Evolutionary conservation across 2,888 invertebrate species (phyloP).

Genomic region (Liopterus haemorrhoidalis): DNA sequence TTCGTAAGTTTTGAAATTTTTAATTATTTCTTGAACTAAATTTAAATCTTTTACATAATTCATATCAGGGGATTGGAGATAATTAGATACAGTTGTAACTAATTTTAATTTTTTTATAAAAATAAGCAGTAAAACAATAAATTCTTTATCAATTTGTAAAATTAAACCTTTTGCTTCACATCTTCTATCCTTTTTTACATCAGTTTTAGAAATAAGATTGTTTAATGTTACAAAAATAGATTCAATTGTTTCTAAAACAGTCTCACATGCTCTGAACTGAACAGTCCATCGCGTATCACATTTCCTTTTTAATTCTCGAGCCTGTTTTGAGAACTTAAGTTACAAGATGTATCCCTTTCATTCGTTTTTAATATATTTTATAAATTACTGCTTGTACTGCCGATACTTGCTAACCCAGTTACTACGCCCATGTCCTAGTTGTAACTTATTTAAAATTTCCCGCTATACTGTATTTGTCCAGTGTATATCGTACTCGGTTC

Average conservation of each 20-base stretch:
- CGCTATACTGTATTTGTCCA: no score
- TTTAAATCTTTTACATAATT: constrained; percentile 12
- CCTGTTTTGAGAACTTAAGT: no score
- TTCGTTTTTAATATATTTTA: no score
- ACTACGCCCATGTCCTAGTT: no score
- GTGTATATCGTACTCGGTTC: no score
- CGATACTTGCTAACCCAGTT: no score
- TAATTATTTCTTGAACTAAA: constrained; percentile 11
- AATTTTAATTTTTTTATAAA: constrained; percentile 13
- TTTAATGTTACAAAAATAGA: constrained; percentile 11
- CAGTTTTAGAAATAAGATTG: constrained; percentile 8
- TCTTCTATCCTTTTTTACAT: constrained; percentile 7
- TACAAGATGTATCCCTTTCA: no score
- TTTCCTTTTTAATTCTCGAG: constrained; percentile 11
- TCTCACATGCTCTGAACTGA: constrained; percentile 8
- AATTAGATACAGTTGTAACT: constrained; percentile 14
- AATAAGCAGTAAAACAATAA: constrained; percentile 1
- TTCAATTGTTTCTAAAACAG: constrained; percentile 13
- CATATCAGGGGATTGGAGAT: constrained; percentile 3
- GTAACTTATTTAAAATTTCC: no score
- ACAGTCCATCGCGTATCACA: constrained; percentile 9
- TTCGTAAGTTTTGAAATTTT: constrained; percentile 11
- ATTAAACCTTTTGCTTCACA: not conserved
- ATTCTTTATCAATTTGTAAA: not conserved
- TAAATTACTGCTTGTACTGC: no score